Conservation (phyloP, 2,113 vertebrate genomes). For the Mionectes macconnelli region DNA sequence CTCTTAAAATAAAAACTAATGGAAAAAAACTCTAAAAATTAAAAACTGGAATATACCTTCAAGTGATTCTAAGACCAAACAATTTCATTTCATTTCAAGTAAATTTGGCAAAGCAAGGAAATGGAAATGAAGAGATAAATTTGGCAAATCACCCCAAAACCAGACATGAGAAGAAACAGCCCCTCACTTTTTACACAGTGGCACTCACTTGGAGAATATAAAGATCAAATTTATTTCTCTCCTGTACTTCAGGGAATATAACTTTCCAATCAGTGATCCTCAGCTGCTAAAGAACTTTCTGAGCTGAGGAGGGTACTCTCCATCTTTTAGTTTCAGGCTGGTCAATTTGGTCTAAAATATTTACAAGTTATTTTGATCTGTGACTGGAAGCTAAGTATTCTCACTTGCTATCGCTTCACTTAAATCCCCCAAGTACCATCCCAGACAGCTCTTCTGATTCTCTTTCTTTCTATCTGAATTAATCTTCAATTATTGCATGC, state of each 20-base stretch:
- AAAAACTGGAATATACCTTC: background rate
- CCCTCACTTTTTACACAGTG: background rate
- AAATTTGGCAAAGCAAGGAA: background rate
- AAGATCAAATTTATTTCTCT: background rate
- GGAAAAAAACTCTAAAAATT: background rate
- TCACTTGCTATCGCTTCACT: background rate
- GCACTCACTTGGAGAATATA: background rate
- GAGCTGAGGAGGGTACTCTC: background rate
- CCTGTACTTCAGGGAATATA: background rate
- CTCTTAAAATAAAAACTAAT: background rate
- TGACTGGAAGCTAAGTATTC: slow-evolving; percentile 4
- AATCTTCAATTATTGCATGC: background rate
- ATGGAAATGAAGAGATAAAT: background rate
- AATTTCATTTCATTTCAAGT: background rate
- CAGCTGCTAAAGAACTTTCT: background rate
- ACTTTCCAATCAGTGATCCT: background rate
- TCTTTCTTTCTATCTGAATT: background rate
- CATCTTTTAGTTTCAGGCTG: background rate
- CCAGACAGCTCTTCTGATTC: background rate
- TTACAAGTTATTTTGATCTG: slow-evolving; percentile 29
- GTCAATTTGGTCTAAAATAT: slow-evolving; percentile 25
- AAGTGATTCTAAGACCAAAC: background rate
- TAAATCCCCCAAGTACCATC: background rate
- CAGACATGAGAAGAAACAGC: background rate
- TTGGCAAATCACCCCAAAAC: background rate